phyloP scores from a whole-genome alignment of 2,888 invertebrate species.

The Orthosia gracilis region DNA sequence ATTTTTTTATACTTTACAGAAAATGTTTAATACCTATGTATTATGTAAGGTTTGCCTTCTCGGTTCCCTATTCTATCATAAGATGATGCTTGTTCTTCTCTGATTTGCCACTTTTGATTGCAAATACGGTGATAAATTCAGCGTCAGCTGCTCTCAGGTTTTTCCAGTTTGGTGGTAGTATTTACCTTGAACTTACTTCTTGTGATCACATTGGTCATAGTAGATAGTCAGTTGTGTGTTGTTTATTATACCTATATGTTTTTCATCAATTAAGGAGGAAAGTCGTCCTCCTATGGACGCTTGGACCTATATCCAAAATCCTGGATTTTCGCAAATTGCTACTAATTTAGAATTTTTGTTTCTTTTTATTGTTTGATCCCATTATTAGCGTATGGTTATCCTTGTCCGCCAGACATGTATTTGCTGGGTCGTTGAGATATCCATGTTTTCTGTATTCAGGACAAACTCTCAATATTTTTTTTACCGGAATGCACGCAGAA shows the following conservation, averaged over 20 bases:
- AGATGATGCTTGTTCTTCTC: not conserved
- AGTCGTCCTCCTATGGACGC: not conserved
- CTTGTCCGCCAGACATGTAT: not conserved
- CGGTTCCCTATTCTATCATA: not conserved
- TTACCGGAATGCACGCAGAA: too few relatives aligned
- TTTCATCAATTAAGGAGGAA: not conserved
- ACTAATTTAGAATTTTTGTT: not conserved
- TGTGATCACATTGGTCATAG: not conserved
- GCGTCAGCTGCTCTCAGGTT: not conserved
- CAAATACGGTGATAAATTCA: not conserved
- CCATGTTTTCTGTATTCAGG: not conserved
- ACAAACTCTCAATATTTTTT: too few relatives aligned
- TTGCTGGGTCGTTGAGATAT: not conserved
- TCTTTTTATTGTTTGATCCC: too few relatives aligned
- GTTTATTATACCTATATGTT: not conserved
- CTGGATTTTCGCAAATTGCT: not conserved
- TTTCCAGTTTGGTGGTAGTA: constrained; percentile 10
- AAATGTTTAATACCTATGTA: not conserved
- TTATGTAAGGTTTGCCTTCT: too few relatives aligned
- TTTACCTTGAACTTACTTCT: constrained; percentile 29
- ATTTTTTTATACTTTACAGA: not conserved
- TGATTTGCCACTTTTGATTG: not conserved
- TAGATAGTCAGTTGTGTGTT: not conserved
- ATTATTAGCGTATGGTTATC: not conserved
- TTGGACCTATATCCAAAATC: too few relatives aligned